A percentile compares a stretch with the other conserved stretches of the same genome.
phyloP scores from a whole-genome alignment of 2,113 vertebrate genomes.

The Oenanthe melanoleuca region DNA sequence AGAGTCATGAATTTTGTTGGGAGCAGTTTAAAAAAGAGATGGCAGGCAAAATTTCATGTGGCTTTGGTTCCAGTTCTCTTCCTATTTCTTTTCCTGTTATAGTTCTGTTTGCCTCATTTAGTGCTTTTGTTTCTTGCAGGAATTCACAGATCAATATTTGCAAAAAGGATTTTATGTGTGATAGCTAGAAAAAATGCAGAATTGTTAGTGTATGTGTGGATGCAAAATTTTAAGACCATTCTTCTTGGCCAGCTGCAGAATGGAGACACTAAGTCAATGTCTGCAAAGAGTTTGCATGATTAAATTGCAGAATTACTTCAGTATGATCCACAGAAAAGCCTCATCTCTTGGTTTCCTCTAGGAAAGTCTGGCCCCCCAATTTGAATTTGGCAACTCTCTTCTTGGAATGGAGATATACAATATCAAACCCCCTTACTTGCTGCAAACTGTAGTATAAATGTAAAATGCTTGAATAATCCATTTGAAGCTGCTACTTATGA shows the following conservation, averaged over 20 bases:
- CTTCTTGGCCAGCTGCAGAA: neutral
- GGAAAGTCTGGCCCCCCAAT: neutral
- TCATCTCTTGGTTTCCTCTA: neutral
- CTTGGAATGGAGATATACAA: neutral
- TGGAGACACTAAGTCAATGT: neutral
- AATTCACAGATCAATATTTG: neutral
- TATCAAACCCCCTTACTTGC: neutral
- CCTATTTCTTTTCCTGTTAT: neutral
- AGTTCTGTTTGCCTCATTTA: neutral
- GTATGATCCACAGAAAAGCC: neutral
- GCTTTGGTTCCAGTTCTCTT: neutral
- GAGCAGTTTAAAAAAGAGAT: neutral
- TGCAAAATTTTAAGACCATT: neutral
- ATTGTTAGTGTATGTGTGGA: neutral
- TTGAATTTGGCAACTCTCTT: neutral
- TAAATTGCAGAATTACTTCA: neutral
- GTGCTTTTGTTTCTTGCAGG: neutral
- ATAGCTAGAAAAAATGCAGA: neutral
- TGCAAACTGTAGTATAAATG: neutral
- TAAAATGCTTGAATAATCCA: neutral
- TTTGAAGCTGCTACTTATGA: neutral
- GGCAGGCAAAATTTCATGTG: neutral
- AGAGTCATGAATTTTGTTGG: neutral
- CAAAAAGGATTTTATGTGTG: neutral
- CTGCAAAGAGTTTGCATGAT: neutral